Evolutionary conservation across 2,113 vertebrate genomes (phyloP).

Genomic region (Bos javanicus): DNA sequence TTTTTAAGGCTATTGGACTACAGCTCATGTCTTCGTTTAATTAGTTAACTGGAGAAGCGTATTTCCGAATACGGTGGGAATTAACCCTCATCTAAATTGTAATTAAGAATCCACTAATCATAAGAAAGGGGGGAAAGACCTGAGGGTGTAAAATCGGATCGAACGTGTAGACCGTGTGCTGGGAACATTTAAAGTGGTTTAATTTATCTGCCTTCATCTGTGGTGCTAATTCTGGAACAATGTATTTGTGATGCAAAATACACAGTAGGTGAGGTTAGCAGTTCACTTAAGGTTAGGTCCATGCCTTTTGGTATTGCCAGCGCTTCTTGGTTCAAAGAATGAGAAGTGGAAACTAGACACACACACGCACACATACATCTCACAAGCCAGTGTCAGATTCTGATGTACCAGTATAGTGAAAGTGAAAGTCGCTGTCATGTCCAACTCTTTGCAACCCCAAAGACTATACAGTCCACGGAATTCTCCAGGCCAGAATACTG

Average conservation of each 20-base stretch:
- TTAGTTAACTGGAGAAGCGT: not conserved
- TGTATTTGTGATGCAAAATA: not conserved
- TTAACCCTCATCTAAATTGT: slow-evolving; percentile 31
- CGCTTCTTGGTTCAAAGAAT: not conserved
- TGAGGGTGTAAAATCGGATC: not conserved
- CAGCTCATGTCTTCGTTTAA: not conserved
- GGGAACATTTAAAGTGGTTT: not conserved
- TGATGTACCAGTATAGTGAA: not conserved
- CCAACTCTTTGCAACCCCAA: not conserved
- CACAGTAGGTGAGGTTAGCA: not conserved
- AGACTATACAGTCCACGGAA: not conserved
- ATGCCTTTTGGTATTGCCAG: not conserved
- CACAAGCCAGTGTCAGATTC: not conserved
- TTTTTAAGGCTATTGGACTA: not conserved
- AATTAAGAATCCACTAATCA: slow-evolving; percentile 13
- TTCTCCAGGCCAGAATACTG: not conserved
- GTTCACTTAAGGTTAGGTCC: not conserved
- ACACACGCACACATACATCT: not conserved
- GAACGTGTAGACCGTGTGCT: not conserved
- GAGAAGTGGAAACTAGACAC: not conserved
- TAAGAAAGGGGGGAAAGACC: not conserved
- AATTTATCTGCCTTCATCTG: not conserved
- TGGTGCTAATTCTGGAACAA: not conserved
- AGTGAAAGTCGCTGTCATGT: not conserved
- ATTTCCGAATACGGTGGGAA: not conserved